Percentiles rank a stretch among this genome's conserved stretches.
These are phyloP conservation scores for Cynaeus angustus DNA, from an alignment of 2,888 invertebrate species.

Conservation along the genomic window DNA sequence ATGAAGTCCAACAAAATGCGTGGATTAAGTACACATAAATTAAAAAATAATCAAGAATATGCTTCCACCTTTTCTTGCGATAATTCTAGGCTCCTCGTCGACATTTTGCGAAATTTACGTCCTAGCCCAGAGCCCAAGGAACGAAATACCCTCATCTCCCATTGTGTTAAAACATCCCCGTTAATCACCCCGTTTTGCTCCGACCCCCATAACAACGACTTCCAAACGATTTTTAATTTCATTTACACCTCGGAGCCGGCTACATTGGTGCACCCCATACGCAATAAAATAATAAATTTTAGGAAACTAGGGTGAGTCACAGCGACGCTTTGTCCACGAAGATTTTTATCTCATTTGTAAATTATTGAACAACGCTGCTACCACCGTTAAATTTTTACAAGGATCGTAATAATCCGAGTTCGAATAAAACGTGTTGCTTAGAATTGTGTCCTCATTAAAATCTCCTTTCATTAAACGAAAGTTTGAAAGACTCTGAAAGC, in stretches of 20 bases:
- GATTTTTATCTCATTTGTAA: constrained; percentile 40
- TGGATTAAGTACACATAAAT: too few species aligned
- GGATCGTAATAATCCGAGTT: constrained; percentile 11
- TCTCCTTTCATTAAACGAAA: constrained; percentile 13
- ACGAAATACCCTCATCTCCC: constrained; percentile 56
- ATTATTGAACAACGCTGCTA: constrained; percentile 18
- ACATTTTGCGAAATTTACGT: constrained; percentile 55
- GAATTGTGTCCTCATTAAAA: constrained; percentile 32
- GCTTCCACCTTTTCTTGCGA: background rate
- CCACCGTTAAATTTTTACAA: constrained; percentile 24
- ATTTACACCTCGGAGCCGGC: constrained; percentile 28
- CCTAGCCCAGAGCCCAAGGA: constrained; percentile 50
- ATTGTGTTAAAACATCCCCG: constrained; percentile 48
- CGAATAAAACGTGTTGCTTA: constrained; percentile 9
- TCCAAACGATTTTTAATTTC: constrained; percentile 46
- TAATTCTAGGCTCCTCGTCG: constrained; percentile 39
- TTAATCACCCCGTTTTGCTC: constrained; percentile 50
- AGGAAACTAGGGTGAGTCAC: constrained; percentile 7
- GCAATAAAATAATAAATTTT: constrained; percentile 43
- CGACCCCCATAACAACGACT: constrained; percentile 37
- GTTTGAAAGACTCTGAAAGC: background rate
- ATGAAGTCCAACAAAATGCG: too few species aligned
- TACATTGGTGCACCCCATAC: constrained; percentile 4
- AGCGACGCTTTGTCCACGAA: constrained; percentile 20
- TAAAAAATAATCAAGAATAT: too few species aligned